Evolutionary conservation across 2,888 invertebrate species (phyloP).

Genomic region (Gastracanthus pulcherrimus): DNA sequence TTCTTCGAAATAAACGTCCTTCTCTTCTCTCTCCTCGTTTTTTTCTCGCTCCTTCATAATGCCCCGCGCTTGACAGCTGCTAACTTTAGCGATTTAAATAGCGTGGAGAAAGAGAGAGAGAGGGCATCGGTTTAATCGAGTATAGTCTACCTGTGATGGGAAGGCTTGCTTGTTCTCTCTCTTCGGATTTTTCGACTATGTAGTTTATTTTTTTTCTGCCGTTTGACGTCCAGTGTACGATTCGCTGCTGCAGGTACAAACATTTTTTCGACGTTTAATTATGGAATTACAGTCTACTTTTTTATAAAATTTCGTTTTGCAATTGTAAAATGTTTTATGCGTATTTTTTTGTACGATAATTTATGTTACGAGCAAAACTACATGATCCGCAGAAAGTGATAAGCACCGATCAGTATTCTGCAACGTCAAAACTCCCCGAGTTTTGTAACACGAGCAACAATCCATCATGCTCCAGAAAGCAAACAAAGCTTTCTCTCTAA

Average conservation of each 20-base stretch:
- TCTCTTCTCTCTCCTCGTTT: background rate
- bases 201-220: constrained; percentile 9
- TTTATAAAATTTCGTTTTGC: no score
- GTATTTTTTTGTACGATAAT: no score
- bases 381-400: background rate
- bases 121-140: constrained; percentile 51
- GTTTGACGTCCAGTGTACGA: background rate
- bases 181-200: background rate
- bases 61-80: constrained; percentile 55
- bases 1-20: constrained; percentile 47
- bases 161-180: background rate
- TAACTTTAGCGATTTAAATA: constrained; percentile 56
- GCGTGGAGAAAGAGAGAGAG: no score
- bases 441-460: background rate
- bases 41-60: constrained; percentile 1
- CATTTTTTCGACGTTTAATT: constrained; percentile 13
- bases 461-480: constrained; percentile 20
- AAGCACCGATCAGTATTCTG: background rate
- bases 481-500: background rate
- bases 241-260: background rate
- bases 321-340: no score
- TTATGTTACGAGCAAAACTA: background rate
- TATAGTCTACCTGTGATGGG: constrained; percentile 51
- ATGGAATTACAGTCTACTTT: background rate
- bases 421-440: background rate